Percentiles rank a stretch among this genome's conserved stretches.
Conservation (phyloP, 2,888 invertebrate species). For the Phlogophora meticulosa region DNA sequence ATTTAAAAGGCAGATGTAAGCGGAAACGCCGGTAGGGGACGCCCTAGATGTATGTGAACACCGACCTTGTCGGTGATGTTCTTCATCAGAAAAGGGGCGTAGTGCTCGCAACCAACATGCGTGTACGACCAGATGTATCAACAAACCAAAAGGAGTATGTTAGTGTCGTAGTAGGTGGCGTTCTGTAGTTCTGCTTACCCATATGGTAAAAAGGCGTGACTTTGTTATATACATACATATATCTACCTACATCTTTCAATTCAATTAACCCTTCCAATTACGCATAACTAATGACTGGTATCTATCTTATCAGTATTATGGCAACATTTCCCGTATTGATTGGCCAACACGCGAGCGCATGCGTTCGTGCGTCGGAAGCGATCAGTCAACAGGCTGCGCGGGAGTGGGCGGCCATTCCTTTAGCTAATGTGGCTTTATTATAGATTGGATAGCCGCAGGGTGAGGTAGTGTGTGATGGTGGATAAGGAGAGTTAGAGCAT, state of each 20-base stretch:
- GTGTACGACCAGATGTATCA: too few relatives aligned
- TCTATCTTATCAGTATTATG: conserved; percentile 52
- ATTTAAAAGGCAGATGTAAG: too few relatives aligned
- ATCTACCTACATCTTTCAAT: conserved; percentile 23
- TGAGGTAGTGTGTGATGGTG: conserved; percentile 12
- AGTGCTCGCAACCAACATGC: too few relatives aligned
- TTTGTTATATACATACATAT: neutral
- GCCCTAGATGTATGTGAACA: too few relatives aligned
- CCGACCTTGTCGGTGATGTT: too few relatives aligned
- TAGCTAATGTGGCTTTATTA: conserved; percentile 60
- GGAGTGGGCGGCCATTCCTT: conserved; percentile 57
- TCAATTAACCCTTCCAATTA: conserved; percentile 49
- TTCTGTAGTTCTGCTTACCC: too few relatives aligned
- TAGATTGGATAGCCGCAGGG: conserved; percentile 54
- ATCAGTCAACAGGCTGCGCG: conserved; percentile 60
- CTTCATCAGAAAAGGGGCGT: too few relatives aligned
- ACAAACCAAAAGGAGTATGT: too few relatives aligned
- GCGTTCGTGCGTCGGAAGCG: conserved; percentile 63
- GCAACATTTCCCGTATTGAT: conserved; percentile 51
- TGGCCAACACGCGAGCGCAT: conserved; percentile 44
- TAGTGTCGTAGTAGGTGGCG: too few relatives aligned
- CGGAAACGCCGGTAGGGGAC: too few relatives aligned
- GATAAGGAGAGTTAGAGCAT: too few relatives aligned
- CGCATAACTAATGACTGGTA: conserved; percentile 46
- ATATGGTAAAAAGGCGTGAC: too few relatives aligned